Percentiles rank a stretch among this genome's conserved stretches.
phyloP scores from a whole-genome alignment of 30 jellyfish, hydroid and myxozoan genomes.

The Clytia hemisphaerica region DNA sequence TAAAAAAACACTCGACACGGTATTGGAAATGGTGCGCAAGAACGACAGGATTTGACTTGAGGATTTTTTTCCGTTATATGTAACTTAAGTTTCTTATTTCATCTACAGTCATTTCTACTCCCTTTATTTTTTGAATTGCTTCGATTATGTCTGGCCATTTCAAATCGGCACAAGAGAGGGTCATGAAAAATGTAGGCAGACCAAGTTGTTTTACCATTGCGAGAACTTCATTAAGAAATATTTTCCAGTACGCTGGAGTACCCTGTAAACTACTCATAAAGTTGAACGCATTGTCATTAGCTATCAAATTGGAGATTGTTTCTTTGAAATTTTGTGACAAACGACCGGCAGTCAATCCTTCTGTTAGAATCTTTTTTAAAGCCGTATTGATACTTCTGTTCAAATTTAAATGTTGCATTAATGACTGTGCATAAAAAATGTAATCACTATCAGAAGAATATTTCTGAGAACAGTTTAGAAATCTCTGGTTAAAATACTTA shows the following conservation, averaged over 20 bases:
- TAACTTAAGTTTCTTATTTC: background rate
- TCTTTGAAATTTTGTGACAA: slow-evolving; percentile 22
- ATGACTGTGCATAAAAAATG: slow-evolving; percentile 26
- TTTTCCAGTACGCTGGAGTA: slow-evolving; percentile 50
- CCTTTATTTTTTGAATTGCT: slow-evolving; percentile 1
- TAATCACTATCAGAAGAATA: slow-evolving; percentile 22
- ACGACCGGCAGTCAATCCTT: slow-evolving; percentile 33
- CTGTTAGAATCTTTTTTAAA: slow-evolving; percentile 11
- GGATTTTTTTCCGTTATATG: slow-evolving; percentile 10
- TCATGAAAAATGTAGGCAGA: slow-evolving; percentile 37
- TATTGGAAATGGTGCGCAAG: slow-evolving; percentile 37
- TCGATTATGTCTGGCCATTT: slow-evolving; percentile 6
- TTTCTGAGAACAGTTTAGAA: slow-evolving; percentile 14
- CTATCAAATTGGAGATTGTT: background rate
- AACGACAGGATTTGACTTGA: slow-evolving; percentile 24
- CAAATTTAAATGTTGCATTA: slow-evolving; percentile 25
- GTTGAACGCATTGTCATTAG: slow-evolving; percentile 7
- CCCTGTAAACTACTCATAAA: slow-evolving; percentile 34
- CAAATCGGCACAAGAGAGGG: slow-evolving; percentile 43
- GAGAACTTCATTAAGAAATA: slow-evolving; percentile 31
- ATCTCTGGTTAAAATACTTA: slow-evolving; percentile 26
- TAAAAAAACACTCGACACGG: slow-evolving; percentile 22
- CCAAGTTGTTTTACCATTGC: slow-evolving; percentile 54
- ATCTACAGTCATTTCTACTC: background rate
- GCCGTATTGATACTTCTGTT: slow-evolving; percentile 24